These are phyloP conservation scores for Geophilus truncorum DNA, from an alignment of 2,888 invertebrate species.

Conservation along the genomic window DNA sequence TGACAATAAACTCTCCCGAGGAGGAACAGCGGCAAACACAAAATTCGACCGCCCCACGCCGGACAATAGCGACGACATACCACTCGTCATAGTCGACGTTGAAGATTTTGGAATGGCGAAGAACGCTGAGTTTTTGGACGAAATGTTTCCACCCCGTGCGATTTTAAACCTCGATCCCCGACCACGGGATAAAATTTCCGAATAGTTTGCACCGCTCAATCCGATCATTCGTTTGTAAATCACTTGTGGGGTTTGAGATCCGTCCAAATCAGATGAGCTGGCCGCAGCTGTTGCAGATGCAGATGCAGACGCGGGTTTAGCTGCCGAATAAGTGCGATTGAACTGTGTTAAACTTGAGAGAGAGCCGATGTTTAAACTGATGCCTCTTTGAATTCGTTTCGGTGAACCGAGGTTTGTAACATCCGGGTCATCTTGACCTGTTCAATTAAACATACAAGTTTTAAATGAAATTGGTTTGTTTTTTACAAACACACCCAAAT, in stretches of 20 bases:
- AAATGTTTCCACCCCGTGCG: background rate
- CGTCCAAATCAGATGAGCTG: background rate
- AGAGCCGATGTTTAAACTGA: constrained; percentile 37
- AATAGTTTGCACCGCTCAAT: background rate
- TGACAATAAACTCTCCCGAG: background rate
- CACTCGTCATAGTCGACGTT: background rate
- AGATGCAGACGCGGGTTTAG: no score
- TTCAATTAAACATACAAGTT: background rate
- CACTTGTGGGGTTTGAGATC: background rate
- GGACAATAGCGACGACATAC: constrained; percentile 1
- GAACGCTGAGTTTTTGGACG: constrained; percentile 15
- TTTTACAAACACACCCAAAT: background rate
- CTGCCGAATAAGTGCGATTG: background rate
- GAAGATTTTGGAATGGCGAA: constrained; percentile 25
- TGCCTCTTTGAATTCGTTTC: constrained; percentile 27
- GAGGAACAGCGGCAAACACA: background rate
- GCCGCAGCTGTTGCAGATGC: background rate
- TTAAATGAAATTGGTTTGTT: background rate
- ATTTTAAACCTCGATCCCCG: constrained; percentile 4
- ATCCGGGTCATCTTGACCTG: constrained; percentile 9
- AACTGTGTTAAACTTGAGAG: constrained; percentile 37
- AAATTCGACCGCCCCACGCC: background rate
- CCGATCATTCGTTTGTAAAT: background rate
- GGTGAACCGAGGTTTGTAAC: background rate
- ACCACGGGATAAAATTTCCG: background rate